Conservation (phyloP, 2,888 invertebrate species). For the Amphimallon solstitiale region DNA sequence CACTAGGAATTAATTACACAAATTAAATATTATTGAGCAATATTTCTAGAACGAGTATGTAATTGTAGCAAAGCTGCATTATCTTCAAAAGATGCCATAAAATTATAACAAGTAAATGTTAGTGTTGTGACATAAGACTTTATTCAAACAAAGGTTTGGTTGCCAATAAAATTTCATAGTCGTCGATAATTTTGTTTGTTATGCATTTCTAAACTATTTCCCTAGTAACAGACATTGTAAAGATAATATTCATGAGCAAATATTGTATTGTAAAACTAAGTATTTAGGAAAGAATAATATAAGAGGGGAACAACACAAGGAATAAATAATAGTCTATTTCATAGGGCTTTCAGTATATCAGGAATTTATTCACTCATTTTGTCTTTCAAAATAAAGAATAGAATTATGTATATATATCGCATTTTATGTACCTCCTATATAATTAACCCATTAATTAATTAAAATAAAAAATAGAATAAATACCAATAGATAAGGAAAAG, state of each 20-base stretch:
- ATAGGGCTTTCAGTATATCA: too few species aligned
- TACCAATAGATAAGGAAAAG: too few species aligned
- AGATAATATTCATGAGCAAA: constrained; percentile 23
- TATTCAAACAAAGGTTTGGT: constrained; percentile 4
- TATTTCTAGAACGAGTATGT: too few species aligned
- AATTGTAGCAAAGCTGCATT: neutral
- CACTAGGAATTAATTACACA: too few species aligned
- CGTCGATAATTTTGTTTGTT: constrained; percentile 22
- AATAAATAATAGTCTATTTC: too few species aligned
- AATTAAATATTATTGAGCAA: too few species aligned
- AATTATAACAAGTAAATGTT: neutral
- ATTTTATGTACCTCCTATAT: too few species aligned
- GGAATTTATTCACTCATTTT: too few species aligned
- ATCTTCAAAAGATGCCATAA: neutral
- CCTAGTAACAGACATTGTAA: constrained; percentile 4
- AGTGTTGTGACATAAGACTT: constrained; percentile 2
- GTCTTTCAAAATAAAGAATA: too few species aligned
- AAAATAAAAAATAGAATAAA: too few species aligned
- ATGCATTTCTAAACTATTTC: constrained; percentile 24
- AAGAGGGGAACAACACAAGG: neutral
- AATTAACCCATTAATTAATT: too few species aligned
- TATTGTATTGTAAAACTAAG: neutral
- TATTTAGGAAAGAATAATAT: constrained; percentile 1
- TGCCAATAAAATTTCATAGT: constrained; percentile 16
- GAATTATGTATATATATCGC: too few species aligned